Evolutionary conservation across 1,140 invertebrate genomes (phyloP).

Genomic region (Yoshiicerus persimilis): DNA sequence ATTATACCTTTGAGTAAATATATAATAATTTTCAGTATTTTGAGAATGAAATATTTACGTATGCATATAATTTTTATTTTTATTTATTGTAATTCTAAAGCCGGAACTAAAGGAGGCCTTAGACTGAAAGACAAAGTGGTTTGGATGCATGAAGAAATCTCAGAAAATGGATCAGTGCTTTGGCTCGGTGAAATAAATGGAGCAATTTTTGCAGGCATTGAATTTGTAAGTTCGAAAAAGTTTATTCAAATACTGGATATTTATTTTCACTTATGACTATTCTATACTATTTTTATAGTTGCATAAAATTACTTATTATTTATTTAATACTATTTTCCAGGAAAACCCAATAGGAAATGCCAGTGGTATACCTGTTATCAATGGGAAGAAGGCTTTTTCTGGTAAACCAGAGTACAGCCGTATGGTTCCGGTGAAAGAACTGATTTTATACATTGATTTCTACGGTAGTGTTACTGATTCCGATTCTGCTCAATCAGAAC

Average conservation of each 20-base stretch:
- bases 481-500: not conserved
- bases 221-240: conserved; percentile 6
- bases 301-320: not conserved
- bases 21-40: too few species aligned
- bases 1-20: too few species aligned
- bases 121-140: not conserved
- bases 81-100: not conserved
- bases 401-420: not conserved
- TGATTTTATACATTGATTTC: not conserved
- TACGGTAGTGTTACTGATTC: not conserved
- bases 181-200: not conserved
- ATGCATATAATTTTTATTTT: too few species aligned
- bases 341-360: not conserved
- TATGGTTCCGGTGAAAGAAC: not conserved
- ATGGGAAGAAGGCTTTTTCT: not conserved
- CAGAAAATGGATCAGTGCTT: not conserved
- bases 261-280: not conserved
- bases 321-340: not conserved
- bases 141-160: not conserved
- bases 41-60: too few species aligned
- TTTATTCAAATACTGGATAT: too few species aligned
- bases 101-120: not conserved
- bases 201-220: not conserved
- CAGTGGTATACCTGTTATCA: not conserved
- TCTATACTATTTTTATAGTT: not conserved